phyloP scores from a whole-genome alignment of 2,113 vertebrate species.

The Paedocypris sp. region DNA sequence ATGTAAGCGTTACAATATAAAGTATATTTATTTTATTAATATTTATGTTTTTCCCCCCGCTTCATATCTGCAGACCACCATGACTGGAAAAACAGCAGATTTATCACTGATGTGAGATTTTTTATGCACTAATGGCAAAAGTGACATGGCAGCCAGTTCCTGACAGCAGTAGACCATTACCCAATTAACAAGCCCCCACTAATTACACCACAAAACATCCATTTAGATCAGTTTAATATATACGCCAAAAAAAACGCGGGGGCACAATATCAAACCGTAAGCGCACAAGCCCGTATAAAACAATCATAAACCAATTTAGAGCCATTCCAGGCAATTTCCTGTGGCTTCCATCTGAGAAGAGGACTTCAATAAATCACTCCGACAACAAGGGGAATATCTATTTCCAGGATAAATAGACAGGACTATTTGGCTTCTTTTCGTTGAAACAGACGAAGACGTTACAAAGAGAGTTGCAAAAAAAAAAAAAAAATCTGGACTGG shows the following conservation, averaged over 20 bases:
- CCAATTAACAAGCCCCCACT: constrained; percentile 54
- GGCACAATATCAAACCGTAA: constrained; percentile 63
- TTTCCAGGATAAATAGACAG: constrained; percentile 59
- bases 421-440: constrained; percentile 52
- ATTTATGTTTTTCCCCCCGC: too few species aligned
- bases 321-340: constrained; percentile 72
- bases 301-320: constrained; percentile 75
- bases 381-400: constrained; percentile 69
- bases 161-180: background rate
- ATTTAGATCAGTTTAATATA: constrained; percentile 68
- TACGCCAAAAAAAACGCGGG: constrained; percentile 55
- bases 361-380: constrained; percentile 71
- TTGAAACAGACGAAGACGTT: constrained; percentile 39
- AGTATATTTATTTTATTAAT: too few species aligned
- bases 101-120: background rate
- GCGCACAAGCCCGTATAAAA: constrained; percentile 55
- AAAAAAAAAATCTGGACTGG: constrained; percentile 25
- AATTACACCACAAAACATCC: constrained; percentile 56
- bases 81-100: background rate
- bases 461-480: constrained; percentile 47
- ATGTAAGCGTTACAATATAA: too few species aligned
- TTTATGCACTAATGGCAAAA: background rate
- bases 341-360: constrained; percentile 63
- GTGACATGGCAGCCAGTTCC: background rate
- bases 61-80: background rate